Evolutionary conservation across 2,888 invertebrate species (phyloP), one percentile per base, ranked within the genome.

Genomic region (Cataglyphis livida): DNA sequence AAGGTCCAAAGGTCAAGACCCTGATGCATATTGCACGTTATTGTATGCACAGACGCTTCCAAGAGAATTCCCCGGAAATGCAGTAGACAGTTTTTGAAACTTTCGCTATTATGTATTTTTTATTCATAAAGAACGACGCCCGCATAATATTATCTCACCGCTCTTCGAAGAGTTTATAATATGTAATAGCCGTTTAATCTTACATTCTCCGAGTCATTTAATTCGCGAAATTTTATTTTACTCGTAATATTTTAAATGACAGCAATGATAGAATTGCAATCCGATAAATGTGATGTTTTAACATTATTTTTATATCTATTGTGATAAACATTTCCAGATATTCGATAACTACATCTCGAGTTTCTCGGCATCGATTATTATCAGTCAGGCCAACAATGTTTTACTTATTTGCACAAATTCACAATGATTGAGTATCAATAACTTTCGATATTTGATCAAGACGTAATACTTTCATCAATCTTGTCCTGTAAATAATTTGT

Each of bases 361-460:
- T 25, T 41, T 41, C 25, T 57, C 59, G 68, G 59, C 41, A 59
- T 70, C 68, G 68, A 78, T 68, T 66, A 68, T 21, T 44, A 32
- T 28, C 76, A 28, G 41, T 41, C 57, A 66, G 28, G n/a, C 12
- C 57, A 44, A 38, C 21, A 57, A 68, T 68, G 68, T 78, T 78
- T 78, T 68, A 21, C 35, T 78, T 78, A 78, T 70, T 68, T 44
- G 18, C 15, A 44, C 15, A 57, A 32, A n/a, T 44, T 44, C 41
- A 32, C 18, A 51, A 68, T 78, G 76, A 78, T 78, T 7, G 68
- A 78, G 78, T 70, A 78, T 59, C 70, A 68, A 68, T 78, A 78
- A 78, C 57, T 78, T 66, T 68, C 78, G 44, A 78, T 70, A 78
- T 70, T 68, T 54, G 66, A 21, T 54, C 78, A 68, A 78, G 70